Conservation (phyloP, 2,113 vertebrate species). For the Psettodes erumei region DNA sequence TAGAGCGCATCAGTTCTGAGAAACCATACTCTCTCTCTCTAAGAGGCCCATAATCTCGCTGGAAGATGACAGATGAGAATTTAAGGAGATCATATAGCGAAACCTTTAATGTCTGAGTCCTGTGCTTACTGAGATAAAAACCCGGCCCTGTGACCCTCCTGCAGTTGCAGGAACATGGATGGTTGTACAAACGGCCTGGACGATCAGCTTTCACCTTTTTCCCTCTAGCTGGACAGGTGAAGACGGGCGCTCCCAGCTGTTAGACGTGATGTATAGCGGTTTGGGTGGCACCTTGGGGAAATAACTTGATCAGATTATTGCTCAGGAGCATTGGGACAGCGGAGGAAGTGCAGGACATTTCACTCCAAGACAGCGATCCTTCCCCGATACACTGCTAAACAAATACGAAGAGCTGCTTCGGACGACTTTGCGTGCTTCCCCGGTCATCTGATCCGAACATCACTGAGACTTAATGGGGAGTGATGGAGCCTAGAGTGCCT, state of each 20-base stretch:
- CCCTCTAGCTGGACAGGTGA: background rate
- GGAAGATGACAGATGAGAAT: background rate
- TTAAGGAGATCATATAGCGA: background rate
- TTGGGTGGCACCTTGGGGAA: background rate
- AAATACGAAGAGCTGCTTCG: background rate
- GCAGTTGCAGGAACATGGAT: background rate
- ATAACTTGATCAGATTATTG: conserved; percentile 2
- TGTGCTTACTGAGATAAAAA: background rate
- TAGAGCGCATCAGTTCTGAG: background rate
- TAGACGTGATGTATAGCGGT: background rate
- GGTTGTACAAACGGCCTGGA: background rate
- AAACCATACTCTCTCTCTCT: background rate
- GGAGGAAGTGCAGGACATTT: background rate
- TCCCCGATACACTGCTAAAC: conserved; percentile 3
- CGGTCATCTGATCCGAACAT: conserved; percentile 30
- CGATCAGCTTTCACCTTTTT: background rate
- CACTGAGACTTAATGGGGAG: background rate
- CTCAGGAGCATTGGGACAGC: background rate
- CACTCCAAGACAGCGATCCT: background rate
- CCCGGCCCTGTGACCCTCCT: background rate
- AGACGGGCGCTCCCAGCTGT: background rate
- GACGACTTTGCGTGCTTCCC: conserved; percentile 1
- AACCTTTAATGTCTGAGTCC: background rate
- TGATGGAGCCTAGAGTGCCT: background rate
- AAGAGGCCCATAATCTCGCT: background rate